These are phyloP conservation scores for Pteromalus puparum DNA, from an alignment of 1,140 invertebrate species.

Conservation along the genomic window DNA sequence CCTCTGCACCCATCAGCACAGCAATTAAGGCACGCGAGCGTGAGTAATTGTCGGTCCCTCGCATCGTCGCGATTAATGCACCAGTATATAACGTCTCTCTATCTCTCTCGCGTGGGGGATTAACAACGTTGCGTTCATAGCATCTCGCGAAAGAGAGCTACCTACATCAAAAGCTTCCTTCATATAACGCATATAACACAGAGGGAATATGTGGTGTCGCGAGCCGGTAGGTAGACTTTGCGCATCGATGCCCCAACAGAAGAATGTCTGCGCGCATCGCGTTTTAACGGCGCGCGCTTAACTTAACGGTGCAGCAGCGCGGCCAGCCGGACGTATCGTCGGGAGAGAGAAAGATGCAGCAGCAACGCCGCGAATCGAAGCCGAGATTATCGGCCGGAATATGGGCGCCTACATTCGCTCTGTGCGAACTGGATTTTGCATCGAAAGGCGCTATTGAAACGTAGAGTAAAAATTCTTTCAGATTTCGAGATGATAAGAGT, in stretches of 20 bases:
- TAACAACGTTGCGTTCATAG: not conserved
- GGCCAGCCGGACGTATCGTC: not conserved
- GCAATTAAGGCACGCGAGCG: slow-evolving; percentile 21
- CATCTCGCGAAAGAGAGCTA: not conserved
- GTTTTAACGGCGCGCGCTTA: slow-evolving; percentile 20
- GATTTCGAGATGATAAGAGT: too few relatives aligned
- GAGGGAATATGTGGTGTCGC: not conserved
- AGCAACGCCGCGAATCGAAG: not conserved
- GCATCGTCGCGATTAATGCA: not conserved
- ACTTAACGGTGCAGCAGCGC: slow-evolving; percentile 24
- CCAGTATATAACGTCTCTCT: too few relatives aligned
- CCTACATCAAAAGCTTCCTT: not conserved
- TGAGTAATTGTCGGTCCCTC: not conserved
- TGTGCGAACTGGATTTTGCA: too few relatives aligned
- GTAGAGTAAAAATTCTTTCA: too few relatives aligned
- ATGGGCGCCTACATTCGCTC: slow-evolving; percentile 17
- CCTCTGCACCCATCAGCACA: not conserved
- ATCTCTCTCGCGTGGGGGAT: too few relatives aligned
- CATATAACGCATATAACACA: not conserved
- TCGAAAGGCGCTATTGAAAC: too few relatives aligned
- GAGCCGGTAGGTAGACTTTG: not conserved
- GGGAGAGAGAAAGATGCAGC: not conserved
- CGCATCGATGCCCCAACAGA: not conserved
- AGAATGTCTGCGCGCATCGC: not conserved
- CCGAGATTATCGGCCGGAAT: slow-evolving; percentile 9